These are phyloP conservation scores for Carettochelys insculpta DNA, from an alignment of 2,113 vertebrate species.

Conservation along the genomic window DNA sequence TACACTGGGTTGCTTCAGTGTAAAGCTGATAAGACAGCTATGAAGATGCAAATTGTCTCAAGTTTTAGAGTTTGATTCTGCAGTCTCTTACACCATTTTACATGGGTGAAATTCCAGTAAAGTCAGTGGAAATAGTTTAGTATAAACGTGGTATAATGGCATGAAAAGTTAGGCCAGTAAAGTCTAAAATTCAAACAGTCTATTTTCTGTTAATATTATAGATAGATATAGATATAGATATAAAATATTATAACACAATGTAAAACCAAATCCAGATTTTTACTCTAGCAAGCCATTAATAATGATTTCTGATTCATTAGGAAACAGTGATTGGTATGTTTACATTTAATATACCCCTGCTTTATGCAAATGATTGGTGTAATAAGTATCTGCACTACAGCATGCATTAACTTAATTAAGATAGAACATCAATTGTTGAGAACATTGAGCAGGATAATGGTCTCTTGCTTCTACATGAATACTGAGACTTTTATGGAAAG, in stretches of 20 bases:
- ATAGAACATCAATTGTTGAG: not conserved
- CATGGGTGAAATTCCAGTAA: not conserved
- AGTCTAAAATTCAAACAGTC: not conserved
- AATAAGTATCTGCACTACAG: not conserved
- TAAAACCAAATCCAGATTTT: not conserved
- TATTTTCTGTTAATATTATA: not conserved
- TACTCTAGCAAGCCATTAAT: not conserved
- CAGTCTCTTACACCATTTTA: not conserved
- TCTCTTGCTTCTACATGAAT: not conserved
- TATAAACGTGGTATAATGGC: not conserved
- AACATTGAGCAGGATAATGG: not conserved
- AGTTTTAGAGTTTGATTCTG: not conserved
- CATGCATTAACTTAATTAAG: constrained; percentile 39
- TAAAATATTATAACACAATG: not conserved
- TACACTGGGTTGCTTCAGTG: not conserved
- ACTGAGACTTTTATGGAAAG: not conserved
- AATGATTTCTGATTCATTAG: not conserved
- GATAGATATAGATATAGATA: too few species aligned
- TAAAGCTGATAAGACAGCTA: not conserved
- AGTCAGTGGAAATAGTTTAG: not conserved
- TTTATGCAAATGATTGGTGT: constrained; percentile 21
- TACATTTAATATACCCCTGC: not conserved
- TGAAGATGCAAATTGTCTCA: not conserved
- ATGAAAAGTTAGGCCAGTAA: not conserved
- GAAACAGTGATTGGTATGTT: not conserved